A percentile compares a stretch with the other conserved stretches of the same genome.
Evolutionary conservation across 2,888 invertebrate genomes (phyloP).

Genomic region (Euzophera pinguis): DNA sequence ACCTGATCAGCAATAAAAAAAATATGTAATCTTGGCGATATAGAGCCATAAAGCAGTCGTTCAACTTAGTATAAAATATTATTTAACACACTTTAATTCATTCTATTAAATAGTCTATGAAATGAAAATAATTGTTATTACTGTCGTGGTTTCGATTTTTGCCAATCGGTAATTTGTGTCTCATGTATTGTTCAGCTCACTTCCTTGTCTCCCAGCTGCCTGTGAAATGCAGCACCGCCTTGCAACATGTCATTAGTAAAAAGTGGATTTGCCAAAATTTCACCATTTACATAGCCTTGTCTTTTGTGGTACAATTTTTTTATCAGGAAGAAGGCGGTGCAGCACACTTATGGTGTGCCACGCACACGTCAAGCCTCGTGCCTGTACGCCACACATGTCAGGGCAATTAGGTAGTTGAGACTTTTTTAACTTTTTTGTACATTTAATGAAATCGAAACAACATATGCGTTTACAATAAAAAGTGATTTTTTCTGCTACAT

Average conservation of each 20-base stretch:
- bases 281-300: constrained; percentile 52
- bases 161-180: constrained; percentile 54
- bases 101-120: constrained; percentile 20
- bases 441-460: not conserved
- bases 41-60: constrained; percentile 52
- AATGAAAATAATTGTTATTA: constrained; percentile 31
- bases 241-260: constrained; percentile 65
- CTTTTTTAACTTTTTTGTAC: not conserved
- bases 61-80: constrained; percentile 47
- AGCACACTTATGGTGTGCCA: constrained; percentile 34
- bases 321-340: constrained; percentile 31
- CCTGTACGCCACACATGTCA: constrained; percentile 4
- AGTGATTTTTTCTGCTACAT: not conserved
- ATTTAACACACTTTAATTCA: constrained; percentile 36
- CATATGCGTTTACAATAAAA: not conserved
- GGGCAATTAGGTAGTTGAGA: not conserved
- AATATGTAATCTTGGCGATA: not conserved
- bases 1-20: not conserved
- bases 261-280: constrained; percentile 51
- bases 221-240: constrained; percentile 55
- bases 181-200: constrained; percentile 46
- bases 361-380: constrained; percentile 26
- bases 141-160: constrained; percentile 49
- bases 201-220: constrained; percentile 69
- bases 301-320: constrained; percentile 53